A percentile compares a stretch with the other conserved stretches of the same genome.
These are phyloP conservation scores for Flexamia atlantica DNA, from an alignment of 2,888 invertebrate genomes.

Conservation along the genomic window DNA sequence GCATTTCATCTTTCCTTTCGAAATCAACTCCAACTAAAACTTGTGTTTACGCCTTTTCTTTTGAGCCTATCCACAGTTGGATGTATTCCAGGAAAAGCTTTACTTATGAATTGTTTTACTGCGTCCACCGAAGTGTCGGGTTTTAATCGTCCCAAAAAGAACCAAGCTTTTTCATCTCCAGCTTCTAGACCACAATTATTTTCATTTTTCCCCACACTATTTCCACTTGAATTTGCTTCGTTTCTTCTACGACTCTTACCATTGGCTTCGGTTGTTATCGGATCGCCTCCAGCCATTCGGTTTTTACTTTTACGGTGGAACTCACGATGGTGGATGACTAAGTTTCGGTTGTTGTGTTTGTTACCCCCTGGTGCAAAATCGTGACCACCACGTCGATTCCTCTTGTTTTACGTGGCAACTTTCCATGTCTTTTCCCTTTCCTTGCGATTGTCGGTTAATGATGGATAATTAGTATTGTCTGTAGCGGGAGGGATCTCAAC, in stretches of 20 bases:
- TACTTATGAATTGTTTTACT: not conserved
- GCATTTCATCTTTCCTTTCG: not conserved
- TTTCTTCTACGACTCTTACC: not conserved
- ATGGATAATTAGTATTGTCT: too few species aligned
- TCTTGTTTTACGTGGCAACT: not conserved
- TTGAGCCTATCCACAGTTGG: constrained; percentile 21
- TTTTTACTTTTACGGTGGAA: not conserved
- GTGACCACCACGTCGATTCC: too few species aligned
- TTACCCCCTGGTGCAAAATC: not conserved
- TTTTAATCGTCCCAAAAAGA: constrained; percentile 21
- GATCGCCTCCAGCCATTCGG: not conserved
- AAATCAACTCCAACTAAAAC: constrained; percentile 42
- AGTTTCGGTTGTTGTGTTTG: not conserved
- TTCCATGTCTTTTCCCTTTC: too few species aligned
- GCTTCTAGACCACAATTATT: not conserved
- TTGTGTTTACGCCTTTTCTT: constrained; percentile 38
- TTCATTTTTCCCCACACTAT: constrained; percentile 4
- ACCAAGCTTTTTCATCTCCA: constrained; percentile 21
- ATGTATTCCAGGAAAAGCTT: not conserved
- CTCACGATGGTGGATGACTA: not conserved
- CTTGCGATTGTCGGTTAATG: too few species aligned
- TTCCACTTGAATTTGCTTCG: not conserved
- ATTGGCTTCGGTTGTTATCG: not conserved
- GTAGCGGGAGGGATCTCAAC: too few species aligned
- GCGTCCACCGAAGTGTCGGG: not conserved